Evolutionary conservation across 2,888 invertebrate genomes (phyloP), one percentile per base, ranked within the genome.

Genomic region (Harmothoe impar): DNA sequence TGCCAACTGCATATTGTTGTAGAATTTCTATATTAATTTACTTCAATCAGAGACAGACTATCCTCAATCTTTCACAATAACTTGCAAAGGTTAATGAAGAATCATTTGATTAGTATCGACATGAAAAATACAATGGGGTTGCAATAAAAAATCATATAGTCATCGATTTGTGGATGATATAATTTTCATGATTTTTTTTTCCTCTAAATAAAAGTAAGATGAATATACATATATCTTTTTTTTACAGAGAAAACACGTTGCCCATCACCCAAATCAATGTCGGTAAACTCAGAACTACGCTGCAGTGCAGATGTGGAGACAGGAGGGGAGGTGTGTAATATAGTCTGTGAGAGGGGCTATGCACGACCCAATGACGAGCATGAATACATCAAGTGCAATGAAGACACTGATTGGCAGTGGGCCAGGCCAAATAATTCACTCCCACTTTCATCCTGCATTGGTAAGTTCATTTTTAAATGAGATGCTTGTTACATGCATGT

Each of bases 251-350:
- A 86, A 29, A 56, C 86, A 15, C 52, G 86, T n/a, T 86, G 86
- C 54, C 86, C 86, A 52, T 52, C 86, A 1, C 86, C 86, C 52
- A 86, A 86, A 29, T 86, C 86, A 0, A 20, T 25, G 10, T 33
- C 84, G 7, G 23, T 81, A 0, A 54, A 86, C 56, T 52, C 86
- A 20, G 86, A 86, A 86, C 86, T 86, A 86, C 86, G 25, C 52
- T 86, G 86, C 29, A 54, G 54, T n/a, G 86, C 86, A 52, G 86
- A 86, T 25, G 54, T 86, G 56, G 86, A 86, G 54, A 86, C 86
- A 29, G 86, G 86, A 23, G 86, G 86, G 7, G 86, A 86, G 86
- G 31, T 52, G 31, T 86, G 86, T 31, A n/a, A 54, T 5, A 52
- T 86, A 20, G 86, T 56, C 56, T 86, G 86, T 54, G 31, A 29